A percentile compares a stretch with the other conserved stretches of the same genome.
These are phyloP conservation scores for Tipula helvola DNA, from an alignment of 2,888 invertebrate species.

Conservation along the genomic window DNA sequence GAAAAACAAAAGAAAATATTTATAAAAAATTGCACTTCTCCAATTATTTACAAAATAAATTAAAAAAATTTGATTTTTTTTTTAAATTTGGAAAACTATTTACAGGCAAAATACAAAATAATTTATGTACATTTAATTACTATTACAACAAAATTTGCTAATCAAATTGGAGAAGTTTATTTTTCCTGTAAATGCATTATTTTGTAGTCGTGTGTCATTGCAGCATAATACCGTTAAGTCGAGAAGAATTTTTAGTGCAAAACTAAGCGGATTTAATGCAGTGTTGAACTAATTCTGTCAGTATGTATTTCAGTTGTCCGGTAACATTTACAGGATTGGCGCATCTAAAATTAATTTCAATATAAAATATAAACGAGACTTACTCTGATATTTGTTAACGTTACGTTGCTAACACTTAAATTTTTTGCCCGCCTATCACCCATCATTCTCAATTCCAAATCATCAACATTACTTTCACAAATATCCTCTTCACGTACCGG, in stretches of 20 bases:
- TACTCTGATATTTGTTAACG: slow-evolving; percentile 47
- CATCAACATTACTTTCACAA: slow-evolving; percentile 37
- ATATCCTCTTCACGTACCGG: slow-evolving; percentile 20
- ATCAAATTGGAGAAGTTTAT: background rate
- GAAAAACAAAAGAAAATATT: slow-evolving; percentile 12
- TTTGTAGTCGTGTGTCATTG: background rate
- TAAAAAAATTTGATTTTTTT: background rate
- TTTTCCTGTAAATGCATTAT: background rate
- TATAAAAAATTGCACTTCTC: background rate
- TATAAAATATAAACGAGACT: too few relatives aligned
- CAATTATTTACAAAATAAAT: background rate
- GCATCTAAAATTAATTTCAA: too few relatives aligned
- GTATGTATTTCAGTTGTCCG: too few relatives aligned
- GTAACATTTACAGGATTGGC: background rate
- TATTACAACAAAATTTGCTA: background rate
- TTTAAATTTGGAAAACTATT: background rate
- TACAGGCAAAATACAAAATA: background rate
- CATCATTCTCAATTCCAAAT: slow-evolving; percentile 28
- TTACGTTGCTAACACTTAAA: slow-evolving; percentile 42
- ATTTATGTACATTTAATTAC: background rate
- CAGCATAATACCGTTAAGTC: too few relatives aligned
- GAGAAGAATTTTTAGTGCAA: too few relatives aligned
- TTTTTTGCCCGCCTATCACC: slow-evolving; percentile 36
- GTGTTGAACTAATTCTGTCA: too few relatives aligned
- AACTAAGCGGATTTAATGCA: too few relatives aligned